Evolutionary conservation across 1,140 invertebrate species (phyloP), one percentile per base, ranked within the genome.

Genomic region (Heliconius hewitsoni): DNA sequence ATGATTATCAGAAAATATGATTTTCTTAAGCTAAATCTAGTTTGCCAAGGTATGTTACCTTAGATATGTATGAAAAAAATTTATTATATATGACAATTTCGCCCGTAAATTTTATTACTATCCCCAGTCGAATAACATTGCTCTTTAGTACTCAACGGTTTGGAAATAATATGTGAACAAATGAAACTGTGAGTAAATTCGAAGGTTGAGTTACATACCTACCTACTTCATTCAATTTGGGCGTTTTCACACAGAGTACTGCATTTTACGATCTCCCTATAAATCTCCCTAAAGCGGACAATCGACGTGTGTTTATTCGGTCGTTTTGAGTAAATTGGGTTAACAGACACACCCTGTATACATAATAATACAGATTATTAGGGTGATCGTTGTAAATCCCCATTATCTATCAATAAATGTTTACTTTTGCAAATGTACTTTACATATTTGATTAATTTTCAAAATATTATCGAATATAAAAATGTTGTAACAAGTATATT

Each of bases 281-380:
- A 91, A 90, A 91, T 90, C 87, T 86, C 76, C 57, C 84, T 83
- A 84, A 79, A 85, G 87, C 84, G 87, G 84, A 84, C 82, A 86
- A 87, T 90, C 83, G 84, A 86, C 84, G 84, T 90, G 79, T 90
- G 88, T 92, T 91, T 92, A 89, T 87, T 85, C 83, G 86, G 87
- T 89, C 89, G 86, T 89, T 92, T 87, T 88, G 83, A 82, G 85
- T 87, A 88, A 92, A 92, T 91, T 92, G 88, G 91, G 89, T 91
- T 92, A 91, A 87, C 85, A 85, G 83, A 80, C 85, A 87, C 86
- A 86, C 86, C 84, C 85, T 88, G 81, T 87, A 71, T 73, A 77
- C 46, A 75, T 77, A 71, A 71, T 74, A 60, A 73, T 70, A 42
- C 50, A 52, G 18, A 23, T 46, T 60, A 37, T 78, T 74, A 71